Percentiles rank a stretch among this genome's conserved stretches.
Evolutionary conservation across 2,113 vertebrate genomes (phyloP).

Genomic region (Chionomys nivalis): DNA sequence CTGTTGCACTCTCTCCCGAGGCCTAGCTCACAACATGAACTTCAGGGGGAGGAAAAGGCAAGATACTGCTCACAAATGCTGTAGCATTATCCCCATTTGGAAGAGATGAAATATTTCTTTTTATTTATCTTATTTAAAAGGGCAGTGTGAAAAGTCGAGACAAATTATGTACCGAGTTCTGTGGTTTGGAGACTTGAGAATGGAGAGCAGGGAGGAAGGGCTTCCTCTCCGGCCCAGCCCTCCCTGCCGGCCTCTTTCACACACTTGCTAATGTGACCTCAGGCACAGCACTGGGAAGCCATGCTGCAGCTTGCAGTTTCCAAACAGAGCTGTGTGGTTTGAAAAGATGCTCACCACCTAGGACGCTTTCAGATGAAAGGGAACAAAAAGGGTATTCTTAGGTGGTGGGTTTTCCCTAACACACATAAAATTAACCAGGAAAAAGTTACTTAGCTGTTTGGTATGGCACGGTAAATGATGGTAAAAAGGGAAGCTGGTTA

Average conservation of each 20-base stretch:
- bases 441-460: not conserved
- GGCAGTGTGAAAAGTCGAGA: not conserved
- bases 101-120: not conserved
- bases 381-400: constrained; percentile 3
- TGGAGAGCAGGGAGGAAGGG: not conserved
- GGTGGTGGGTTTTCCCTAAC: not conserved
- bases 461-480: no score
- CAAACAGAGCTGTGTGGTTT: not conserved
- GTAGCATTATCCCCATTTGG: not conserved
- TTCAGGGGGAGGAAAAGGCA: not conserved
- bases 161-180: not conserved
- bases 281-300: not conserved
- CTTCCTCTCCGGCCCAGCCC: not conserved
- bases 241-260: not conserved
- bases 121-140: constrained; percentile 11
- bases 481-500: not conserved
- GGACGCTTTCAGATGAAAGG: not conserved
- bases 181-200: not conserved
- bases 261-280: not conserved
- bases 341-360: not conserved
- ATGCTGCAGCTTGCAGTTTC: not conserved
- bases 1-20: not conserved
- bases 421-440: not conserved
- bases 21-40: not conserved
- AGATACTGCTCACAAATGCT: not conserved